Base-by-base conservation (phyloP, 2,888 invertebrate genomes). In the Chydorus sphaericus region DNA sequence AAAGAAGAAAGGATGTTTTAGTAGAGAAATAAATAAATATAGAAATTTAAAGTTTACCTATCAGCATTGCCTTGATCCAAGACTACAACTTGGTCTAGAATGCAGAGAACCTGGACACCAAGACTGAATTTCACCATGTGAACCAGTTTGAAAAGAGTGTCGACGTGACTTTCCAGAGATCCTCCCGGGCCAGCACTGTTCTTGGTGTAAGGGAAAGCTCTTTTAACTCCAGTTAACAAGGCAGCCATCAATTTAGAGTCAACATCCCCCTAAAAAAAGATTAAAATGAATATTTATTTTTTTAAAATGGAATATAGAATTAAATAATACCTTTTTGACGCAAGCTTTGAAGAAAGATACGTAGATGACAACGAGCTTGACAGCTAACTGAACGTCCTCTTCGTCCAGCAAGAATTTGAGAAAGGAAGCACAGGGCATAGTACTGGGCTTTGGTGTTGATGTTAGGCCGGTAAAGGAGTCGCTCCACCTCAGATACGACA, bases 321-420 rank as follows among this genome's bases (percentile, higher is more conserved):
- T 49, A 50, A 8, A 5, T 58, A 39, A n/a, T 63, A 81, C 82
- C 75, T 80, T 82, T 67, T 91, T 89, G 5, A 91, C 80, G 57
- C 85, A 81, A 51, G 90, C 85, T 72, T 92, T 93, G 74, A 98
- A 98, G 68, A 97, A 90, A 0, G 89, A 82, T 68, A 98, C 91
- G 70, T 97, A 98, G 52, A 97, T 84, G 60, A 83, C 77, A 48
- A 98, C 85, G 31, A 98, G 73, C 63, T 81, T 83, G 62, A 81
- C 80, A 0, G 96, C 91, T 16, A 93, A 77, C 50, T 80, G 76
- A 4, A 74, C 73, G 61, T 89, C 85, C 3, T 83, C 80, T 55
- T 80, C 78, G 6, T 78, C 79, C 37, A 92, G 73, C 59, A n/a
- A 80, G 78, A 66, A 93, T 85, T 69, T 91, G 89, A 49, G 87